Evolutionary conservation across 1,140 invertebrate species (phyloP).

Genomic region (Wiebesia pumilae): DNA sequence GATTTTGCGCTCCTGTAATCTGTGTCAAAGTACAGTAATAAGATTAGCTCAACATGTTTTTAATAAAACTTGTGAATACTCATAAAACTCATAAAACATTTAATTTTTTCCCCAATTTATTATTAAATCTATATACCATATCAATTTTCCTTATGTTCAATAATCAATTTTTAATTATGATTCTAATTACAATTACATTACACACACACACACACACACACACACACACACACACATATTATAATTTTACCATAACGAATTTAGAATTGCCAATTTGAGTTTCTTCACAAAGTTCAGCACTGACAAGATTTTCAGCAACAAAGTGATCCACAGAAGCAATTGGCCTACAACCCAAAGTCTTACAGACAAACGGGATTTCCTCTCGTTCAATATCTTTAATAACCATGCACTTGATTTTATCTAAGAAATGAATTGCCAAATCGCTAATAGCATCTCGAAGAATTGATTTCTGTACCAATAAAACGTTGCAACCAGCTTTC

Average conservation of each 20-base stretch:
- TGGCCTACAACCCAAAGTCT: slow-evolving; percentile 94
- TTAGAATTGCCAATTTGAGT: slow-evolving; percentile 91
- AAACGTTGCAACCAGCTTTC: slow-evolving; percentile 97
- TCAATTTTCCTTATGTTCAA: too few relatives aligned
- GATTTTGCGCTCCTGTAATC: slow-evolving; percentile 92
- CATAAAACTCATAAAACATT: not conserved
- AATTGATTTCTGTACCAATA: slow-evolving; percentile 99
- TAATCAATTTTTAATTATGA: too few relatives aligned
- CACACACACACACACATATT: too few relatives aligned
- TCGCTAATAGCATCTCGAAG: slow-evolving; percentile 98
- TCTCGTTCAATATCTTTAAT: slow-evolving; percentile 98
- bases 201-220: too few relatives aligned
- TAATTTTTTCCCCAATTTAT: too few relatives aligned
- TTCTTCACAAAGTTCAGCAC: slow-evolving; percentile 97
- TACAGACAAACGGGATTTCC: slow-evolving; percentile 98
- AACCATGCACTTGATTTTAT: slow-evolving; percentile 99
- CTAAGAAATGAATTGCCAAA: slow-evolving; percentile 97
- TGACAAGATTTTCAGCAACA: slow-evolving; percentile 90
- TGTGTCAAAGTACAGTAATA: slow-evolving; percentile 62
- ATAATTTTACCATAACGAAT: slow-evolving; percentile 88
- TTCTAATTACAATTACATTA: too few relatives aligned
- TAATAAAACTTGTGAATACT: slow-evolving; percentile 17
- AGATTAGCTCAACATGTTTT: not conserved
- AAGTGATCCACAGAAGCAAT: slow-evolving; percentile 99
- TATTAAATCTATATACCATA: too few relatives aligned